A percentile compares a stretch with the other conserved stretches of the same genome.
phyloP scores from a whole-genome alignment of 2,797 vertebrate species.

The Podarcis siculus region DNA sequence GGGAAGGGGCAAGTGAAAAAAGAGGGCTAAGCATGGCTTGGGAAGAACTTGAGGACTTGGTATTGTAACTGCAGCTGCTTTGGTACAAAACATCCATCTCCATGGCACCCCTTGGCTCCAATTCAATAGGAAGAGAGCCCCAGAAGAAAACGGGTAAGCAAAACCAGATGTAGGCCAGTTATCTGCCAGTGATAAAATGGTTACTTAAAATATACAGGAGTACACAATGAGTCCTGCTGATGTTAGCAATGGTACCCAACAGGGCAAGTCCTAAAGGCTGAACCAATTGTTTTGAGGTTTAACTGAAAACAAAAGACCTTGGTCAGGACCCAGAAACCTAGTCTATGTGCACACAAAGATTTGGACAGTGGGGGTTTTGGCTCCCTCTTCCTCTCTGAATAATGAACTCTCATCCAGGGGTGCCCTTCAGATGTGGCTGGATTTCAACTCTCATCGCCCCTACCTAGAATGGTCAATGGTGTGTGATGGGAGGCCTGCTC shows the following conservation, averaged over 20 bases:
- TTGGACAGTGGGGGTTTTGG: background rate
- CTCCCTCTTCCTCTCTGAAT: background rate
- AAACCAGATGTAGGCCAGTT: slow-evolving; percentile 9
- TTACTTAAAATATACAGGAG: background rate
- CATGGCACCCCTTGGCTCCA: slow-evolving; percentile 36
- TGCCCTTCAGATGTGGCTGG: no score
- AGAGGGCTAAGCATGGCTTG: background rate
- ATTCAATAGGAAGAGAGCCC: background rate
- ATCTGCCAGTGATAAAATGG: slow-evolving; percentile 25
- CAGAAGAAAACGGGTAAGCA: background rate
- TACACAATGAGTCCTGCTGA: background rate
- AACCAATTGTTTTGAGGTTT: background rate
- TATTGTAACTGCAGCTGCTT: slow-evolving; percentile 43
- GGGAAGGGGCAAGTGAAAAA: background rate
- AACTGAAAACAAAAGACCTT: background rate
- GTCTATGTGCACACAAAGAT: background rate
- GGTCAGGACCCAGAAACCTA: background rate
- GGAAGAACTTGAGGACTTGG: slow-evolving; percentile 28
- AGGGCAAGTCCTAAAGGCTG: background rate
- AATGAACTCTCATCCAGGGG: no score
- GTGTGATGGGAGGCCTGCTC: no score
- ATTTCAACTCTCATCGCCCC: no score
- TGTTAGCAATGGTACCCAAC: background rate
- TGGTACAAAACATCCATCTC: slow-evolving; percentile 39
- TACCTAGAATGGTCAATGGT: no score